Conservation (phyloP, 1,140 invertebrate species). For the Drosophila paulistorum region DNA sequence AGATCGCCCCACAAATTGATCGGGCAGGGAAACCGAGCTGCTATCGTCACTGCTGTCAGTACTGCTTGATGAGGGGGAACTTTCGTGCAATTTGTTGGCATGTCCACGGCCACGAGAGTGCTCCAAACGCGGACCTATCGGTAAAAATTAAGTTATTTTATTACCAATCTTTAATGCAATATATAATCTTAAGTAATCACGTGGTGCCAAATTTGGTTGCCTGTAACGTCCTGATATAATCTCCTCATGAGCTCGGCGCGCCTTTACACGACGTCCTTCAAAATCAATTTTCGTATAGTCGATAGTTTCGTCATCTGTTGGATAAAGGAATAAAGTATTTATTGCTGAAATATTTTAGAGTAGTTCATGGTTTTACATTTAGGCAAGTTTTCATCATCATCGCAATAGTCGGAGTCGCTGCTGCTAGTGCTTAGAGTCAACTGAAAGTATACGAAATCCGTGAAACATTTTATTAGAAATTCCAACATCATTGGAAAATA, state of each 20-base stretch:
- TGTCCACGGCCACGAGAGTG: constrained; percentile 47
- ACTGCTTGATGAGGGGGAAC: constrained; percentile 65
- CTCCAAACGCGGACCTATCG: constrained; percentile 64
- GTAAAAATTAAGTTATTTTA: background rate
- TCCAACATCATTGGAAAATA: constrained; percentile 16
- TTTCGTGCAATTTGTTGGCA: constrained; percentile 53
- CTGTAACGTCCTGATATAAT: constrained; percentile 82
- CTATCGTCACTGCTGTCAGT: constrained; percentile 57
- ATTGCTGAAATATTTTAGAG: no score
- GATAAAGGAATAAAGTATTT: background rate
- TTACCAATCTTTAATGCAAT: background rate
- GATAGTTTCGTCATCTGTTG: constrained; percentile 75
- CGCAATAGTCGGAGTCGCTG: constrained; percentile 79
- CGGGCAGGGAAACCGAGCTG: constrained; percentile 64
- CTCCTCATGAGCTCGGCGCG: constrained; percentile 78
- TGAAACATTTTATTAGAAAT: constrained; percentile 2
- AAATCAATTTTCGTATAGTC: constrained; percentile 82
- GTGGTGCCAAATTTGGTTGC: constrained; percentile 75
- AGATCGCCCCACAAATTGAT: constrained; percentile 48
- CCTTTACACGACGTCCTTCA: constrained; percentile 77
- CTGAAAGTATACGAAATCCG: constrained; percentile 42
- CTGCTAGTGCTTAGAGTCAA: constrained; percentile 75
- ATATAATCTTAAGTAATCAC: constrained; percentile 43
- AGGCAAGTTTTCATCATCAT: constrained; percentile 77
- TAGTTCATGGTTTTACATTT: constrained; percentile 56